phyloP scores from a whole-genome alignment of 2,888 invertebrate genomes.

The Anorthoa munda region DNA sequence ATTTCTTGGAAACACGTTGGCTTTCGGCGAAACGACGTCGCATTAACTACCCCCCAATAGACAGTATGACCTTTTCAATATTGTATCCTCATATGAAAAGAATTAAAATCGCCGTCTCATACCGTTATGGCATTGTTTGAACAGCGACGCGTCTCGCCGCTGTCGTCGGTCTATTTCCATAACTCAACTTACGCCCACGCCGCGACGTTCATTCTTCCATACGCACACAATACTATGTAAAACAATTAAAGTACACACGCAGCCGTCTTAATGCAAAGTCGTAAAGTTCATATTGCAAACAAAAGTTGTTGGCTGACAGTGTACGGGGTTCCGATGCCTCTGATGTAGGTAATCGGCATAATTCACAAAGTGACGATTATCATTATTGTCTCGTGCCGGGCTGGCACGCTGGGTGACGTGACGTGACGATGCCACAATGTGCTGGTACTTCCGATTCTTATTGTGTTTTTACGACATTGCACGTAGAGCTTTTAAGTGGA shows the following conservation, averaged over 20 bases:
- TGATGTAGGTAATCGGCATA: constrained; percentile 75
- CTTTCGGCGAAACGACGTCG: constrained; percentile 20
- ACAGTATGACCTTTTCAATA: constrained; percentile 72
- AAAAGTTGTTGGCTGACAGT: constrained; percentile 65
- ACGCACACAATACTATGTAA: constrained; percentile 65
- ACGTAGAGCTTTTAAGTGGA: not conserved
- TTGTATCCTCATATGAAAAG: constrained; percentile 75
- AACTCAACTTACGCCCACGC: constrained; percentile 85
- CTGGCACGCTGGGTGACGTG: constrained; percentile 28
- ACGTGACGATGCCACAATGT: constrained; percentile 34
- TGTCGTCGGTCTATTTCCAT: constrained; percentile 87
- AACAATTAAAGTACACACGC: constrained; percentile 65
- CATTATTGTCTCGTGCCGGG: constrained; percentile 49
- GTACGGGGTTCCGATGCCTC: constrained; percentile 63
- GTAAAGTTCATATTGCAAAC: constrained; percentile 76
- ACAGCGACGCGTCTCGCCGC: constrained; percentile 67
- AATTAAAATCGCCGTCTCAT: constrained; percentile 81
- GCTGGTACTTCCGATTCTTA: constrained; percentile 33
- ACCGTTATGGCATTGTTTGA: constrained; percentile 88
- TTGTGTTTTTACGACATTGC: constrained; percentile 21
- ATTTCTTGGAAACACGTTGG: constrained; percentile 32
- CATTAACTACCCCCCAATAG: constrained; percentile 66
- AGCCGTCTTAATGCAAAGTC: constrained; percentile 69
- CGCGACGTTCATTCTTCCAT: constrained; percentile 82
- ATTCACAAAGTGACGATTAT: constrained; percentile 72